Evolutionary conservation across 2,797 vertebrate genomes (phyloP), one percentile per base, ranked within the genome.

Genomic region (Pyrocephalus nanus): DNA sequence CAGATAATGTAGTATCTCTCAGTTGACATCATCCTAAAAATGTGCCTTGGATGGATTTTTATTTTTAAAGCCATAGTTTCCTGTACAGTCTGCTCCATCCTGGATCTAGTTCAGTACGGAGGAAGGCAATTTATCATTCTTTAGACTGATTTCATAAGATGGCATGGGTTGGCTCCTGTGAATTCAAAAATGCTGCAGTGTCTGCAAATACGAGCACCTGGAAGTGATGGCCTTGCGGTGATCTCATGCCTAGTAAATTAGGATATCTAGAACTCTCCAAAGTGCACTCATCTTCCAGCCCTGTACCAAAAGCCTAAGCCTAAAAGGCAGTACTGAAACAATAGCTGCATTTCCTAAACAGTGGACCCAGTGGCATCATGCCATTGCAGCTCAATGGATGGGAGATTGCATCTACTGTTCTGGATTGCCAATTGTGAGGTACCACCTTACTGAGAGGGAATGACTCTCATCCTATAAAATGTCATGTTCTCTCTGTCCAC

Each of bases 191-290:
- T 81, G 70, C 36, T 88, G 48, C 66, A 76, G 34, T 74, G 78
- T 87, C 91, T 90, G 87, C 76, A 92, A 86, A 73, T 90, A 75
- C 10, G 45, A 91, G 64, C 89, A 91, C 62, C 75, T 93, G 72
- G 67, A 70, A 93, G 8, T 3, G 3, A 92, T 53, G 70, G 65
- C 54, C 58, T 84, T 92, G 70, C 51, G 79, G 38, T 86, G 86
- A 88, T 67, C 58, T 93, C 66, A 73, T 47, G 43, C 29, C 22
- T 88, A 55, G 32, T 73, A 40, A 86, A 62, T 83, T 51, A 54
- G 25, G 12, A 42, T 83, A 83, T 93, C 62, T 89, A 65, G 53
- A 91, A 40, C 16, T 74, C 14, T 86, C 23, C 43, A 90, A 75
- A 86, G 72, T 21, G 58, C 22, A 34, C 8, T 69, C 9, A 70